These are phyloP conservation scores for Patella depressa DNA, from an alignment of 2,888 invertebrate genomes.

Conservation along the genomic window DNA sequence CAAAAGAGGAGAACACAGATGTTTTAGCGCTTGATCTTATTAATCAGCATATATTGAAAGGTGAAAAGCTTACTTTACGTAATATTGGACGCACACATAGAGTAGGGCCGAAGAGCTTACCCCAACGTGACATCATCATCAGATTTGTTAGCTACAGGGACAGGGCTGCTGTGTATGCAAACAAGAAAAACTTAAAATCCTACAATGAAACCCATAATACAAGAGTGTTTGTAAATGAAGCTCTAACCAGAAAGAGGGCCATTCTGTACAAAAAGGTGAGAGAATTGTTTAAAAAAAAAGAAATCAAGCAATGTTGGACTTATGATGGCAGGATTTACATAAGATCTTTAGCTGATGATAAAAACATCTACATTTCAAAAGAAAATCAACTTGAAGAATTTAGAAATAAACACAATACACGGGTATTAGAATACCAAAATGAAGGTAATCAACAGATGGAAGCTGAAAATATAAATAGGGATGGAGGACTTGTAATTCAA, in stretches of 20 bases:
- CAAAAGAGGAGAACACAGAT: not conserved
- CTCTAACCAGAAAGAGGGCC: not conserved
- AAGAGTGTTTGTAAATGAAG: not conserved
- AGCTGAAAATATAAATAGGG: no score
- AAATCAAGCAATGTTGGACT: not conserved
- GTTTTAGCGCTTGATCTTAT: not conserved
- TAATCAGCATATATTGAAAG: not conserved
- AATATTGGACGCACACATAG: slow-evolving; percentile 3
- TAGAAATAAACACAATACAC: not conserved
- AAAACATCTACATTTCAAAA: not conserved
- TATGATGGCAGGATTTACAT: not conserved
- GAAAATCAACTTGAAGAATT: not conserved
- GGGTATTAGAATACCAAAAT: no score
- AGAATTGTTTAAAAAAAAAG: not conserved
- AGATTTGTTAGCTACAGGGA: not conserved
- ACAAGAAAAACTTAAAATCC: not conserved
- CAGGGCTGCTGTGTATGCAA: not conserved
- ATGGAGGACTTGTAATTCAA: no score
- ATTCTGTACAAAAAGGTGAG: not conserved
- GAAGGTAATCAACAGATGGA: no score
- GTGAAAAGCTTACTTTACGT: not conserved
- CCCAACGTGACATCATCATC: not conserved
- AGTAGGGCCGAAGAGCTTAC: not conserved
- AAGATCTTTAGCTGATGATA: not conserved
- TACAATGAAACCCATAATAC: not conserved